phyloP scores from a whole-genome alignment of 2,888 invertebrate species.

The Heliconius cydno region DNA sequence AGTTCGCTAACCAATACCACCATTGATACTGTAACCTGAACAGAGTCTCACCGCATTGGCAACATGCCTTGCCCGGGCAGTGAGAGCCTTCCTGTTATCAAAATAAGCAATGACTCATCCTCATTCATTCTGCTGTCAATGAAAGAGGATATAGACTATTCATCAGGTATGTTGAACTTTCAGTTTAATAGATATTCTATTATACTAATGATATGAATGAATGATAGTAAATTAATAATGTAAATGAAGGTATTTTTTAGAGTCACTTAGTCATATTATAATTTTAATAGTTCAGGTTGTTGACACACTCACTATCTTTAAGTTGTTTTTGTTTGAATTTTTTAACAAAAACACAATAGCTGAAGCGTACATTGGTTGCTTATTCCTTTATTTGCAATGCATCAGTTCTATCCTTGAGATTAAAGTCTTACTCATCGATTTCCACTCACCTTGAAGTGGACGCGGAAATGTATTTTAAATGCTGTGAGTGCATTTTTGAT shows the following conservation, averaged over 20 bases:
- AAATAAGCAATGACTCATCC: slow-evolving; percentile 41
- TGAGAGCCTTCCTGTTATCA: slow-evolving; percentile 39
- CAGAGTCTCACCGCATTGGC: slow-evolving; percentile 23
- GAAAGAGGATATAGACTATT: slow-evolving; percentile 27
- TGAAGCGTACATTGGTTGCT: slow-evolving; percentile 14
- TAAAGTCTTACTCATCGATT: slow-evolving; percentile 42
- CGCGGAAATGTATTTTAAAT: slow-evolving; percentile 38
- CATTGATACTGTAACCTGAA: slow-evolving; percentile 38
- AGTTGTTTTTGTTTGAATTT: slow-evolving; percentile 18
- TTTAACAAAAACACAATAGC: not conserved
- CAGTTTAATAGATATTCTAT: not conserved
- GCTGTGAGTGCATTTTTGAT: slow-evolving; percentile 18
- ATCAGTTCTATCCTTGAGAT: slow-evolving; percentile 41
- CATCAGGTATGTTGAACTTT: slow-evolving; percentile 38
- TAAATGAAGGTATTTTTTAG: slow-evolving; percentile 5
- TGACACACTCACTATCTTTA: slow-evolving; percentile 26
- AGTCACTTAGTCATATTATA: slow-evolving; percentile 19
- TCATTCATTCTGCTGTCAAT: slow-evolving; percentile 39
- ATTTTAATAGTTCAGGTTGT: slow-evolving; percentile 25
- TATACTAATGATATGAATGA: not conserved
- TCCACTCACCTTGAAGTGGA: slow-evolving; percentile 37
- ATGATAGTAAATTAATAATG: not conserved
- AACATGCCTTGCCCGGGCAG: slow-evolving; percentile 38
- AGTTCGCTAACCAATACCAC: slow-evolving; percentile 29
- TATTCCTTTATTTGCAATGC: slow-evolving; percentile 34